Evolutionary conservation across 2,888 invertebrate genomes (phyloP).

Genomic region (Tanytarsus gracilentus): DNA sequence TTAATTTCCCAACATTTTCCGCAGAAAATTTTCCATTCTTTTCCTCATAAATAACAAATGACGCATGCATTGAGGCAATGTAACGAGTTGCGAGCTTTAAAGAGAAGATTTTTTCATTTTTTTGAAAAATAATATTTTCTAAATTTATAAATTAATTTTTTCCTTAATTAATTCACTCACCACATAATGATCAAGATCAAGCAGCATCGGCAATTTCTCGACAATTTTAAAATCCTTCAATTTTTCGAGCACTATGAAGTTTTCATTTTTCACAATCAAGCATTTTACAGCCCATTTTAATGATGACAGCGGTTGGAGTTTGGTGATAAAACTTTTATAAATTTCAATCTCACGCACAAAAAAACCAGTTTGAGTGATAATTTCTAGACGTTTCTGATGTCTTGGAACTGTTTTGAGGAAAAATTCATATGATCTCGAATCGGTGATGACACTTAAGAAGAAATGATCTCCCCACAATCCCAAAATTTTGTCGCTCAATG

Average conservation of each 20-base stretch:
- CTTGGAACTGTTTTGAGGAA: constrained; percentile 54
- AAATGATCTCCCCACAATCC: constrained; percentile 23
- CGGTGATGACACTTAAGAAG: background rate
- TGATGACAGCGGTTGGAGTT: constrained; percentile 33
- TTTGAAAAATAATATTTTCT: too few relatives aligned
- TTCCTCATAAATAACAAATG: constrained; percentile 41
- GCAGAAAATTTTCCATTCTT: constrained; percentile 34
- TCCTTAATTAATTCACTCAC: too few relatives aligned
- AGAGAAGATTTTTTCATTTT: too few relatives aligned
- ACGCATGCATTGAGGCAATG: too few relatives aligned
- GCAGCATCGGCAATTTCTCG: constrained; percentile 34
- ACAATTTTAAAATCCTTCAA: constrained; percentile 36
- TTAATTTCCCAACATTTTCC: constrained; percentile 35
- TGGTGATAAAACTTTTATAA: constrained; percentile 43
- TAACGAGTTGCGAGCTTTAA: too few relatives aligned
- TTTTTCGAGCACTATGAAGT: constrained; percentile 42
- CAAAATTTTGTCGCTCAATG: background rate
- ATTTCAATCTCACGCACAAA: constrained; percentile 46
- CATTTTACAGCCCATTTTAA: constrained; percentile 38
- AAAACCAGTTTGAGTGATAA: constrained; percentile 44
- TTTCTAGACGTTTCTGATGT: constrained; percentile 44
- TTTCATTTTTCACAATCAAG: constrained; percentile 35
- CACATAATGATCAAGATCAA: constrained; percentile 35
- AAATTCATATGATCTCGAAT: constrained; percentile 35
- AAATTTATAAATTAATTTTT: too few relatives aligned